A percentile compares a stretch with the other conserved stretches of the same genome.
Conservation (phyloP, 92 coral and sea anemone species). For the Actinostola sp. region DNA sequence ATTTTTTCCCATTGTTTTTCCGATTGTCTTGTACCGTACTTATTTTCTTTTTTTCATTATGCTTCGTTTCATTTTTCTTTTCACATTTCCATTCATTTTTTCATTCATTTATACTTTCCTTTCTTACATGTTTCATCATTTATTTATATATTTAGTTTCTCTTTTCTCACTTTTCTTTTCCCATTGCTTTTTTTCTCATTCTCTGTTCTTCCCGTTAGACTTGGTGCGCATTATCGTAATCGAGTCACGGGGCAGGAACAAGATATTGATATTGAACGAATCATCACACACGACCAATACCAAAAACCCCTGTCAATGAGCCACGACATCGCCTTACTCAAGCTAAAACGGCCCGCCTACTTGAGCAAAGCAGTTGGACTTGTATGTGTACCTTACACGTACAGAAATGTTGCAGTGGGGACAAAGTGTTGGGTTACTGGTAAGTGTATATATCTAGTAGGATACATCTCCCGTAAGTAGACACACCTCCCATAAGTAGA, state of each 20-base stretch:
- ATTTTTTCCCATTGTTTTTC: no score
- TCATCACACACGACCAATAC: neutral
- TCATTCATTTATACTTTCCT: neutral
- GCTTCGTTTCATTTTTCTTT: neutral
- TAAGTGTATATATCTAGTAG: neutral
- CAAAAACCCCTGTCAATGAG: neutral
- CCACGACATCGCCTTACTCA: constrained; percentile 9
- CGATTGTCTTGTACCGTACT: no score
- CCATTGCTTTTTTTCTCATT: neutral
- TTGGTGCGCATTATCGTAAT: constrained; percentile 20
- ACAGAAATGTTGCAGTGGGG: neutral
- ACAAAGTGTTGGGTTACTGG: constrained; percentile 32
- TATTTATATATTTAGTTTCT: neutral
- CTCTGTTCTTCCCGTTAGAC: neutral
- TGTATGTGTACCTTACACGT: constrained; percentile 12
- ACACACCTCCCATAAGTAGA: no score
- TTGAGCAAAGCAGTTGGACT: constrained; percentile 15
- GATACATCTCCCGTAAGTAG: no score
- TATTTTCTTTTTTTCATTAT: neutral
- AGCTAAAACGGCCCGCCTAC: constrained; percentile 3
- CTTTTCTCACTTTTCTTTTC: neutral
- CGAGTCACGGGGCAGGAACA: neutral
- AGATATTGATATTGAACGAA: constrained; percentile 3
- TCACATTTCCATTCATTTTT: neutral
- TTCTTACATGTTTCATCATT: neutral